Evolutionary conservation across 2,797 vertebrate species (phyloP).

Genomic region (Urocyon cinereoargenteus): DNA sequence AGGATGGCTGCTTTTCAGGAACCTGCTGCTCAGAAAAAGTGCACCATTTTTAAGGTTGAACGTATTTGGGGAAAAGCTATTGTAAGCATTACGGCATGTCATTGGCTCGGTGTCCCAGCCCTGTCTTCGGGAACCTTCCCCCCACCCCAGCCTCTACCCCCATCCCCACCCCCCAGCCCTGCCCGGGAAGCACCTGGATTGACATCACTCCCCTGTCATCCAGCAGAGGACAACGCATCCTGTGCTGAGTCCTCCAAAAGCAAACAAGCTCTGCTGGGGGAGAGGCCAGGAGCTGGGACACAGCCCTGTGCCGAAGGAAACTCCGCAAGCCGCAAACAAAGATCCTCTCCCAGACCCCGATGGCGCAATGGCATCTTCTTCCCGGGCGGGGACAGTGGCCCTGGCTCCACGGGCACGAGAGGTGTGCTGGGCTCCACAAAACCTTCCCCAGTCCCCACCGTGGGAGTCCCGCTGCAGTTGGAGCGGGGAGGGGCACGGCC

Average conservation of each 20-base stretch:
- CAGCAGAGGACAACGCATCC: slow-evolving; percentile 80
- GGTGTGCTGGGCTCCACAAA: not conserved
- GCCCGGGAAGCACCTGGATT: slow-evolving; percentile 88
- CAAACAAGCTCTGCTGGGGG: slow-evolving; percentile 67
- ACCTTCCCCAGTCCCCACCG: not conserved
- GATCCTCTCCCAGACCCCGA: not conserved
- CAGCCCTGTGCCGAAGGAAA: not conserved
- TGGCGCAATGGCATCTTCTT: rapidly evolving
- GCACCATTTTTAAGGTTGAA: not conserved
- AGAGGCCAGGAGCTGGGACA: not conserved
- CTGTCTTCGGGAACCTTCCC: slow-evolving; percentile 33
- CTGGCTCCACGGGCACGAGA: rapidly evolving
- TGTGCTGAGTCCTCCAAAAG: slow-evolving; percentile 64
- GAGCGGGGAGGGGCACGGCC: not conserved
- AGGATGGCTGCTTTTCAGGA: not conserved
- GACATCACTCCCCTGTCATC: slow-evolving; percentile 62
- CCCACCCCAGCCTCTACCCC: not conserved
- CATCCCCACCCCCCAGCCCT: not conserved
- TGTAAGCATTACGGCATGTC: slow-evolving; percentile 57
- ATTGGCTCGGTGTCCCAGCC: slow-evolving; percentile 65
- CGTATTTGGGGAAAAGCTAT: slow-evolving; percentile 8
- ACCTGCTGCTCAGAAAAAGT: not conserved
- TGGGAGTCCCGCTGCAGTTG: rapidly evolving
- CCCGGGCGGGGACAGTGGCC: not conserved
- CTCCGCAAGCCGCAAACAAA: not conserved